Evolutionary conservation across 2,113 vertebrate species (phyloP).

Genomic region (Myotis lucifugus): DNA sequence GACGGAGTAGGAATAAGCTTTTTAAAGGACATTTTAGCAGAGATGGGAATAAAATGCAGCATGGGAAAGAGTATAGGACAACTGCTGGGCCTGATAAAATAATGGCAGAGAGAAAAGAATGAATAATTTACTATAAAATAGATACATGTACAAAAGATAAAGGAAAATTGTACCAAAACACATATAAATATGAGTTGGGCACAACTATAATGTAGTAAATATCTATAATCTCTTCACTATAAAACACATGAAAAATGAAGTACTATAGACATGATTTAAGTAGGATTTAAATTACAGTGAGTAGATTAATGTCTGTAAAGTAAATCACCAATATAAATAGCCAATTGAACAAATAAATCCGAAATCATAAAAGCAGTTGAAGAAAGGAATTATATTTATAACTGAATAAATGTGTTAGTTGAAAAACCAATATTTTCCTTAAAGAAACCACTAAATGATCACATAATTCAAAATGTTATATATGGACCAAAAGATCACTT

Average conservation of each 20-base stretch:
- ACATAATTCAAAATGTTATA: slow-evolving; percentile 12
- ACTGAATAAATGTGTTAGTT: neutral
- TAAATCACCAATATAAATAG: neutral
- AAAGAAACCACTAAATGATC: slow-evolving; percentile 40
- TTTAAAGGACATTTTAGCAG: slow-evolving; percentile 38
- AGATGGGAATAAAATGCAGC: neutral
- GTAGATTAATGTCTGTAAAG: neutral
- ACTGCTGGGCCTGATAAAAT: neutral
- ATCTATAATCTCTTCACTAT: neutral
- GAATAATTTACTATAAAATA: slow-evolving; percentile 35
- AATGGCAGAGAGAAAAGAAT: neutral
- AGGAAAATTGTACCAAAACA: neutral
- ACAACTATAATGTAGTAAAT: neutral
- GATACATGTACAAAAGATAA: neutral
- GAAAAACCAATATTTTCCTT: slow-evolving; percentile 29
- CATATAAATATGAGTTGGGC: neutral
- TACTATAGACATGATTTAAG: slow-evolving; percentile 17
- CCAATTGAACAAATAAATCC: slow-evolving; percentile 10
- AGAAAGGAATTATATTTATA: slow-evolving; percentile 14
- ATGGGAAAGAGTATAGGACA: neutral
- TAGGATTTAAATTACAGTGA: slow-evolving; percentile 7
- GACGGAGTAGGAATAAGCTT: neutral
- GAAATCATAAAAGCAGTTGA: neutral
- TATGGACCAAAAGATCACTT: neutral
- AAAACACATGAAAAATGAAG: neutral